phyloP scores from a whole-genome alignment of 2,113 vertebrate species.

The Bujurquina vittata region DNA sequence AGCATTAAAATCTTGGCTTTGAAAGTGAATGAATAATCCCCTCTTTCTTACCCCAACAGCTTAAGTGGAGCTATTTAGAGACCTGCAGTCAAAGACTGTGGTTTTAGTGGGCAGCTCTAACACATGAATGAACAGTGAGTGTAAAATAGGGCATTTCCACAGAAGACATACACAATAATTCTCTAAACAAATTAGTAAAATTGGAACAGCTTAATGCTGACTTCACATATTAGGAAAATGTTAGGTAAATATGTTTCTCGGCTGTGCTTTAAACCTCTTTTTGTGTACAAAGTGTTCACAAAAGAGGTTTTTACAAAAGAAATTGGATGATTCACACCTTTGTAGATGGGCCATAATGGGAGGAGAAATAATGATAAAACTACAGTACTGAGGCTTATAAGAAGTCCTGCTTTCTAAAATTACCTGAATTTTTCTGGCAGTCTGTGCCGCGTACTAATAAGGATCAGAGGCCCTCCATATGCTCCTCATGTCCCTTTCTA shows the following conservation, averaged over 20 bases:
- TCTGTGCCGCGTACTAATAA: conserved; percentile 70
- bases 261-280: not conserved
- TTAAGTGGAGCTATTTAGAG: conserved; percentile 69
- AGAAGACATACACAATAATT: conserved; percentile 14
- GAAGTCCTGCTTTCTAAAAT: conserved; percentile 63
- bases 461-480: conserved; percentile 66
- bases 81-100: conserved; percentile 54
- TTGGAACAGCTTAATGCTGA: not conserved
- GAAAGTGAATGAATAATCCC: conserved; percentile 65
- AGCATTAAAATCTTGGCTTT: conserved; percentile 51
- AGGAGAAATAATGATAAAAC: conserved; percentile 64
- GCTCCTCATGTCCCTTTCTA: conserved; percentile 72
- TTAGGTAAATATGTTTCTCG: conserved; percentile 8
- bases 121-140: conserved; percentile 45
- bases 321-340: conserved; percentile 16
- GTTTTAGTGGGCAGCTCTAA: conserved; percentile 58
- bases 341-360: conserved; percentile 42
- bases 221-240: not conserved
- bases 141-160: conserved; percentile 46
- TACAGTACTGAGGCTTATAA: conserved; percentile 51
- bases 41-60: conserved; percentile 53
- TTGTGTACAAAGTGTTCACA: conserved; percentile 8
- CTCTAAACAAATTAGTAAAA: conserved; percentile 4
- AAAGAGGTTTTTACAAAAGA: conserved; percentile 17
- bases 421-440: conserved; percentile 58